phyloP scores from a whole-genome alignment of 2,113 vertebrate genomes.

The Jaculus jaculus region DNA sequence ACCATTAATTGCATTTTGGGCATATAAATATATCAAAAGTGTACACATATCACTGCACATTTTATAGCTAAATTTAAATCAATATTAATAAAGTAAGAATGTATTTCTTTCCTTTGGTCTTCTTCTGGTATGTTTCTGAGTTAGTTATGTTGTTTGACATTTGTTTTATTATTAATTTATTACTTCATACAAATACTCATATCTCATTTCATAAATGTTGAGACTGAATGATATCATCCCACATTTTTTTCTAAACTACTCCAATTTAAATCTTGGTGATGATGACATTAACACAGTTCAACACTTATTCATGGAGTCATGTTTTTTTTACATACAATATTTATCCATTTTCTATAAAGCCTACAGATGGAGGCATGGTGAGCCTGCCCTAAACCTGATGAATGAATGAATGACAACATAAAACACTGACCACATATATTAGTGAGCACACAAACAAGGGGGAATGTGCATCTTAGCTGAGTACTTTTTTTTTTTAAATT shows the following conservation, averaged over 20 bases:
- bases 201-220: neutral
- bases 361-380: neutral
- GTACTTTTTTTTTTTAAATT: too few relatives aligned
- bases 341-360: neutral
- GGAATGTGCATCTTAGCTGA: neutral
- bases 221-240: neutral
- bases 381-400: neutral
- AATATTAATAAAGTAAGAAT: neutral
- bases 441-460: rapidly evolving
- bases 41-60: neutral
- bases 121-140: neutral
- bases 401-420: too few relatives aligned
- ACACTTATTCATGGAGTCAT: neutral
- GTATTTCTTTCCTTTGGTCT: neutral
- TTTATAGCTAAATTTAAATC: neutral
- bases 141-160: neutral
- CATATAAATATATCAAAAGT: neutral
- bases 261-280: neutral
- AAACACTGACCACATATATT: rapidly evolving
- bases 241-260: neutral
- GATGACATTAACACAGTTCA: neutral
- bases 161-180: neutral
- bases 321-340: neutral
- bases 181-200: neutral
- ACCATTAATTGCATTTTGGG: neutral